Percentiles rank a stretch among this genome's conserved stretches.
Evolutionary conservation across 2,888 invertebrate species (phyloP).

Genomic region (Plusia festucae): DNA sequence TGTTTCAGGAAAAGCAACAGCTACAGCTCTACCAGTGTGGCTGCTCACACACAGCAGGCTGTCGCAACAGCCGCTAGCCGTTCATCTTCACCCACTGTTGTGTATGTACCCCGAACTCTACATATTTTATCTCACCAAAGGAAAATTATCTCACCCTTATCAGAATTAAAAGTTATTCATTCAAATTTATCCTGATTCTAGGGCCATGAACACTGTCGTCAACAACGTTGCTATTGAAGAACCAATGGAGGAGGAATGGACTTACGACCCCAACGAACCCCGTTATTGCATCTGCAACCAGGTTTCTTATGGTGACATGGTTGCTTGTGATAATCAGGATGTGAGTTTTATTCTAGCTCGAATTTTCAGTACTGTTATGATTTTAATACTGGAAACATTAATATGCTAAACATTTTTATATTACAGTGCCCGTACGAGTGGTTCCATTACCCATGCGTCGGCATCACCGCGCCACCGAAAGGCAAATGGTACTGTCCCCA

Average conservation of each 20-base stretch:
- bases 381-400: too few species aligned
- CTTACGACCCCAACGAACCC: conserved; percentile 98
- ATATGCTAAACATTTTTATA: neutral
- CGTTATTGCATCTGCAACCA: conserved; percentile 98
- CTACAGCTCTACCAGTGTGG: conserved; percentile 69
- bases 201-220: conserved; percentile 87
- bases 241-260: conserved; percentile 94
- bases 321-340: conserved; percentile 99
- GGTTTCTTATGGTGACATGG: conserved; percentile 99
- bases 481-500: conserved; percentile 99
- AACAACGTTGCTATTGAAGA: conserved; percentile 83
- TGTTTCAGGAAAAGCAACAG: conserved; percentile 77
- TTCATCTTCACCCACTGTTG: conserved; percentile 84
- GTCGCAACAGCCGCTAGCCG: conserved; percentile 77
- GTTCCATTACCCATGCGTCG: conserved; percentile 99
- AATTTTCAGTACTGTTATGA: neutral
- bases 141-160: neutral
- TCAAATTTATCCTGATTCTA: conserved; percentile 37
- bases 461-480: conserved; percentile 98
- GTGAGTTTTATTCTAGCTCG: conserved; percentile 88
- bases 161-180: too few species aligned
- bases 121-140: neutral
- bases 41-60: conserved; percentile 74
- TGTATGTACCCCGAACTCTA: conserved; percentile 68
- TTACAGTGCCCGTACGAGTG: conserved; percentile 98